phyloP scores from a whole-genome alignment of 2,888 invertebrate genomes.

The Agrotis puta region DNA sequence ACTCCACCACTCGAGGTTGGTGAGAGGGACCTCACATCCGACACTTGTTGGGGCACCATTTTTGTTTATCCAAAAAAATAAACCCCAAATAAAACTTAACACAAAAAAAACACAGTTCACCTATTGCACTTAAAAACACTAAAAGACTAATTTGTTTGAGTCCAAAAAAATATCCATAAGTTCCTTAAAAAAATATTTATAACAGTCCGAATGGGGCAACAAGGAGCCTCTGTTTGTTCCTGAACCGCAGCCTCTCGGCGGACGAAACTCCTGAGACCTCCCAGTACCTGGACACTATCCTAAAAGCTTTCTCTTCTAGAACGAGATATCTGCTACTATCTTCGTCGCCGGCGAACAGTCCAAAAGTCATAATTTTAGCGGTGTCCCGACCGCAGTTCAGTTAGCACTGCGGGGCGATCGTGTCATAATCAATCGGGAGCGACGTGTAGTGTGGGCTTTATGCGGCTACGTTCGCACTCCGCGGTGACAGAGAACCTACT shows the following conservation, averaged over 20 bases:
- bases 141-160: conserved; percentile 76
- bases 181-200: conserved; percentile 75
- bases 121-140: conserved; percentile 86
- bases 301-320: conserved; percentile 87
- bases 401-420: conserved; percentile 87
- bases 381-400: conserved; percentile 86
- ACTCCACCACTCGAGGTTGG: conserved; percentile 92
- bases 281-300: conserved; percentile 90
- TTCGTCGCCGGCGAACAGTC: conserved; percentile 87
- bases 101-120: conserved; percentile 89
- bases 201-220: conserved; percentile 82
- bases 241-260: conserved; percentile 87
- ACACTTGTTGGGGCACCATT: conserved; percentile 95
- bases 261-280: conserved; percentile 83
- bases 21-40: conserved; percentile 90
- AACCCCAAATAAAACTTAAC: conserved; percentile 77
- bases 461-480: conserved; percentile 88
- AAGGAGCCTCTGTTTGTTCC: conserved; percentile 80
- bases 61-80: conserved; percentile 83
- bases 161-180: conserved; percentile 75
- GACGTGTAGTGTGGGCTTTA: conserved; percentile 69
- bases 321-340: conserved; percentile 86
- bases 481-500: conserved; percentile 90
- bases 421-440: conserved; percentile 84
- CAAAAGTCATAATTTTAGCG: conserved; percentile 91